Evolutionary conservation across 2,797 vertebrate species (phyloP).

Genomic region (Melanotaenia maccullochi): DNA sequence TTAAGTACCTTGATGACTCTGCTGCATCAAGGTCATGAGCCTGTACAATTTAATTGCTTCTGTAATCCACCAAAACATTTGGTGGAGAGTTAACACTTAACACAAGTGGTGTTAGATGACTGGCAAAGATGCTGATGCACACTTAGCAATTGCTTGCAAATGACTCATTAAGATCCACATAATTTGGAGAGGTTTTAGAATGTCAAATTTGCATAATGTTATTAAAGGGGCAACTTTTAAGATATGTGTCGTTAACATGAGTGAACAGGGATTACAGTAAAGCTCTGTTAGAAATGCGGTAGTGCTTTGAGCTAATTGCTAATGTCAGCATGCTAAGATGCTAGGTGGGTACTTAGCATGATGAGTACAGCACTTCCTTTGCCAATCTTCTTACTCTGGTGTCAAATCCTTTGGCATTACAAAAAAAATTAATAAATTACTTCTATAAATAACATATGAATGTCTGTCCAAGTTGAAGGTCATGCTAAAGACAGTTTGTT

Average conservation of each 20-base stretch:
- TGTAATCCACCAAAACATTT: constrained; percentile 44
- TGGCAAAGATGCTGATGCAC: background rate
- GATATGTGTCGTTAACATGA: constrained; percentile 4
- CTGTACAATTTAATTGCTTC: constrained; percentile 23
- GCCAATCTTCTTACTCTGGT: background rate
- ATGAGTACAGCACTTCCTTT: background rate
- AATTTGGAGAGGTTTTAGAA: background rate
- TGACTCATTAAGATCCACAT: constrained; percentile 30
- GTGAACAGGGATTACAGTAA: constrained; percentile 1
- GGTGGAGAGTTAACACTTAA: constrained; percentile 13
- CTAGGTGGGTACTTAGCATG: background rate
- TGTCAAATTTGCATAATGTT: constrained; percentile 15
- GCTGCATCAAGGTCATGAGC: constrained; percentile 9
- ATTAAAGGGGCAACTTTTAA: constrained; percentile 8
- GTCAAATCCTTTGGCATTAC: too few species aligned
- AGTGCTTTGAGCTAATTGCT: constrained; percentile 5
- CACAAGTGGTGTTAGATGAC: background rate
- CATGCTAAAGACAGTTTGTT: background rate
- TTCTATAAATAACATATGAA: too few species aligned
- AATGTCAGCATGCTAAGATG: constrained; percentile 3
- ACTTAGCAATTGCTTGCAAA: constrained; percentile 2
- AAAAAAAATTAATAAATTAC: too few species aligned
- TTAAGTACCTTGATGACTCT: background rate
- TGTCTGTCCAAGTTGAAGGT: background rate
- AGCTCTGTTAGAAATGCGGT: constrained; percentile 3